phyloP scores from a whole-genome alignment of 2,888 invertebrate species.

The Arge pagana region DNA sequence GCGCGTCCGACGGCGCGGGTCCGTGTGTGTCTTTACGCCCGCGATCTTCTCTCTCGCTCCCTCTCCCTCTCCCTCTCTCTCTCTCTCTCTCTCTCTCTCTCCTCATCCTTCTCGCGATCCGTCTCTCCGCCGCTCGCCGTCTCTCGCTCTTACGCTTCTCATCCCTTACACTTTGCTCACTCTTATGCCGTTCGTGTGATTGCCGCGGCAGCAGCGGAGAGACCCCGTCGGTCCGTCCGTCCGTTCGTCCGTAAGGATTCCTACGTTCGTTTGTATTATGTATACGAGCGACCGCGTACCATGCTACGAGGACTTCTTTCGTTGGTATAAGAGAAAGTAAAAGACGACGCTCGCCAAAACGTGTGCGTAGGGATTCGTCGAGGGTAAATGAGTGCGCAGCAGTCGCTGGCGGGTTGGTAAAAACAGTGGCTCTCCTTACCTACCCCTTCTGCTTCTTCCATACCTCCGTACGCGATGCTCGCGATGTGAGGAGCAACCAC shows the following conservation, averaged over 20 bases:
- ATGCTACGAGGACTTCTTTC: not conserved
- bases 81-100: conserved; percentile 33
- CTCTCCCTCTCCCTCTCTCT: conserved; percentile 35
- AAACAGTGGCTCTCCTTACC: conserved; percentile 48
- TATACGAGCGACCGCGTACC: conserved; percentile 3
- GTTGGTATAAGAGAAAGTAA: not conserved
- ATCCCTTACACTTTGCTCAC: too few species aligned
- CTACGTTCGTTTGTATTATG: conserved; percentile 7
- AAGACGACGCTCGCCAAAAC: conserved; percentile 8
- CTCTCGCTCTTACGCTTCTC: not conserved
- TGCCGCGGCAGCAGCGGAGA: conserved; percentile 18
- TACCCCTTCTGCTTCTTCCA: conserved; percentile 36
- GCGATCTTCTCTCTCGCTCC: conserved; percentile 31
- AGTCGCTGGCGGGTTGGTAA: conserved; percentile 44
- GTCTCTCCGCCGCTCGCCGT: not conserved
- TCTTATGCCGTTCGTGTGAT: conserved; percentile 20
- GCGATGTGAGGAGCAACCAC: too few species aligned
- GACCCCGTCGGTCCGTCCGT: too few species aligned
- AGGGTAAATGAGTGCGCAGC: conserved; percentile 49
- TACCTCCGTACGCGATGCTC: not conserved
- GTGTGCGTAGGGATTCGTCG: conserved; percentile 25
- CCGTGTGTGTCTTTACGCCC: conserved; percentile 27
- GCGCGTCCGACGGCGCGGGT: conserved; percentile 29
- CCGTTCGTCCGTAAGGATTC: conserved; percentile 5
- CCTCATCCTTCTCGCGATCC: conserved; percentile 5